Evolutionary conservation across 2,113 vertebrate species (phyloP), one percentile per base, ranked within the genome.

Genomic region (Athene noctua): DNA sequence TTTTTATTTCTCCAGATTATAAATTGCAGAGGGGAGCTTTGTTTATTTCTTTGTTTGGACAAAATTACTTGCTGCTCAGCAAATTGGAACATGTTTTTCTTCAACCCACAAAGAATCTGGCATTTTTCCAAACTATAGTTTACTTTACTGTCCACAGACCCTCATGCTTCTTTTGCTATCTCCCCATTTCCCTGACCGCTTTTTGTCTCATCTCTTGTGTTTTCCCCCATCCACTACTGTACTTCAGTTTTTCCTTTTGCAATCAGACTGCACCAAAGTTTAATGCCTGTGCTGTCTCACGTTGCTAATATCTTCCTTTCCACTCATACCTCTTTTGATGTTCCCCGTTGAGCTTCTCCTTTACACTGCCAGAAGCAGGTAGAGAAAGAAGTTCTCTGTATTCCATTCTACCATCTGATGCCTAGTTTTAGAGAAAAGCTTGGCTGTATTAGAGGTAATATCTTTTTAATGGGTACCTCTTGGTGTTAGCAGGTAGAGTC

Each of bases 1-100:
- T 86, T 88, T 79, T 92, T 73, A 74, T 89, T 93, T 87, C 65
- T 85, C n/a, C 68, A 91, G 68, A 81, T 66, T 66, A 92, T 66
- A 77, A 96, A 82, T 26, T 86, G 58, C 42, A 85, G 52, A 72
- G 40, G 4, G 30, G 11, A 92, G 40, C 27, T 85, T 78, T 58
- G 22, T 77, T 88, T 90, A 63, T 75, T 81, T 89, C 42, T 86
- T 94, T 74, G 4, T 89, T 94, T 80, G 82, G 74, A 77, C 90
- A 66, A 92, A 90, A 93, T 86, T 77, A 75, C 73, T 83, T 92
- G 55, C 58, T 83, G 21, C 46, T 92, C 67, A 88, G 61, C 40
- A 94, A 94, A 86, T 8, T 77, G 23, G 49, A 92, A 68, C 26
- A 59, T 42, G 19, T 51, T 63, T 88, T 47, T 92, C 82, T 88